Conservation (phyloP, 2,888 invertebrate species). For the Aspidapion aeneum region DNA sequence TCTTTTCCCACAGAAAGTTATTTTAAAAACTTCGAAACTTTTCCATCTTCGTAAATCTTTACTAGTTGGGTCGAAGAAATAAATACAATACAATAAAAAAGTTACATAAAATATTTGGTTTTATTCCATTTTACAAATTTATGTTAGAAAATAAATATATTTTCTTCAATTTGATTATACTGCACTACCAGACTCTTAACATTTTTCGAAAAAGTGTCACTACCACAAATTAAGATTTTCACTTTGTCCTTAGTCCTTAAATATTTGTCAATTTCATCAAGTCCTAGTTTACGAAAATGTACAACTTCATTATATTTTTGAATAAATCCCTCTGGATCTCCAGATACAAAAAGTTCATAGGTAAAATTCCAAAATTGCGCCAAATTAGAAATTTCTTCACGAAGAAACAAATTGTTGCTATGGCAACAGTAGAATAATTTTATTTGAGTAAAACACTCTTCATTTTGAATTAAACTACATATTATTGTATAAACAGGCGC, state of each 20-base stretch:
- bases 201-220: slow-evolving; percentile 53
- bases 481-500: slow-evolving; percentile 66
- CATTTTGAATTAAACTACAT: slow-evolving; percentile 58
- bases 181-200: slow-evolving; percentile 44
- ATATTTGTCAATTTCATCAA: slow-evolving; percentile 41
- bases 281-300: slow-evolving; percentile 42
- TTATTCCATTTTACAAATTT: slow-evolving; percentile 44
- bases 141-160: slow-evolving; percentile 49
- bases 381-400: slow-evolving; percentile 57
- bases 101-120: slow-evolving; percentile 47
- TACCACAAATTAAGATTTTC: slow-evolving; percentile 62
- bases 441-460: slow-evolving; percentile 63
- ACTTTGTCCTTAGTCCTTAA: slow-evolving; percentile 40
- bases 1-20: slow-evolving; percentile 42
- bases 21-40: slow-evolving; percentile 49
- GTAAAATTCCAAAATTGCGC: slow-evolving; percentile 71
- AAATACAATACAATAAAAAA: slow-evolving; percentile 52
- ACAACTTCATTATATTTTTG: slow-evolving; percentile 56
- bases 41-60: too few species aligned
- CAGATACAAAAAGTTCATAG: slow-evolving; percentile 57
- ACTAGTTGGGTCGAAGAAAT: too few species aligned
- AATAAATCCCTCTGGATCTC: slow-evolving; percentile 16
- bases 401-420: slow-evolving; percentile 56
- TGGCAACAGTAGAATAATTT: slow-evolving; percentile 61
- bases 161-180: slow-evolving; percentile 37